phyloP scores from a whole-genome alignment of 2,797 vertebrate species.

The Syngnathus acus region DNA sequence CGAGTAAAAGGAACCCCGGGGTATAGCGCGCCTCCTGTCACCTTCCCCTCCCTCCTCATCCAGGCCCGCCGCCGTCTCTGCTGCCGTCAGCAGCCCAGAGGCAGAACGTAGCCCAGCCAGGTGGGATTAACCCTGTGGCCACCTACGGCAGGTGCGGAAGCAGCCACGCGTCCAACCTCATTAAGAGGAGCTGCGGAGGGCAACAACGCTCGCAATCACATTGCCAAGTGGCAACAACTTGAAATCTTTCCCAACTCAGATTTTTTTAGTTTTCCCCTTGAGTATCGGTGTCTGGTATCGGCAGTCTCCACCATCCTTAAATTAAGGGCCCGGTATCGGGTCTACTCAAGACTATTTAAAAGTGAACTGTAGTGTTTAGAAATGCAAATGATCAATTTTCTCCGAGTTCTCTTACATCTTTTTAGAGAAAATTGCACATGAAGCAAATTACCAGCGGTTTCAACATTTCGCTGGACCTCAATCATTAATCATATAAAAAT shows the following conservation, averaged over 20 bases:
- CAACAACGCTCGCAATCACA: constrained; percentile 25
- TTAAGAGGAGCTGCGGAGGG: constrained; percentile 61
- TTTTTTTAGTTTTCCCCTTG: too few relatives aligned
- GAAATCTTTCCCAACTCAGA: too few relatives aligned
- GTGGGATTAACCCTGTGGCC: constrained; percentile 68
- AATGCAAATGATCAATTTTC: not conserved
- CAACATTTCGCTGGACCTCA: constrained; percentile 59
- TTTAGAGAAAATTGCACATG: constrained; percentile 11
- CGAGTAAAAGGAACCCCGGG: constrained; percentile 49
- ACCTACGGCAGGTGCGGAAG: constrained; percentile 66
- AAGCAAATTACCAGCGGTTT: constrained; percentile 50
- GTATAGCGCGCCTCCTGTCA: constrained; percentile 66
- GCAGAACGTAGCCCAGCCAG: constrained; percentile 40
- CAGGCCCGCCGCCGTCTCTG: constrained; percentile 39
- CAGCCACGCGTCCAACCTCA: constrained; percentile 66
- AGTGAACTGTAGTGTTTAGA: not conserved
- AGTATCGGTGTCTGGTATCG: too few relatives aligned
- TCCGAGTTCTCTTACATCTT: not conserved
- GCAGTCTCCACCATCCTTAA: not conserved
- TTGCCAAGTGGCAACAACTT: too few relatives aligned
- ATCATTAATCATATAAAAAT: constrained; percentile 60
- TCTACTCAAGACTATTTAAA: not conserved
- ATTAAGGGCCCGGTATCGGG: not conserved
- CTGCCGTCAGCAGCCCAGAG: constrained; percentile 67
- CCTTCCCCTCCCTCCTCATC: constrained; percentile 50